Evolutionary conservation across 2,888 invertebrate genomes (phyloP), one percentile per base, ranked within the genome.

Genomic region (Epirrhoe alternata): DNA sequence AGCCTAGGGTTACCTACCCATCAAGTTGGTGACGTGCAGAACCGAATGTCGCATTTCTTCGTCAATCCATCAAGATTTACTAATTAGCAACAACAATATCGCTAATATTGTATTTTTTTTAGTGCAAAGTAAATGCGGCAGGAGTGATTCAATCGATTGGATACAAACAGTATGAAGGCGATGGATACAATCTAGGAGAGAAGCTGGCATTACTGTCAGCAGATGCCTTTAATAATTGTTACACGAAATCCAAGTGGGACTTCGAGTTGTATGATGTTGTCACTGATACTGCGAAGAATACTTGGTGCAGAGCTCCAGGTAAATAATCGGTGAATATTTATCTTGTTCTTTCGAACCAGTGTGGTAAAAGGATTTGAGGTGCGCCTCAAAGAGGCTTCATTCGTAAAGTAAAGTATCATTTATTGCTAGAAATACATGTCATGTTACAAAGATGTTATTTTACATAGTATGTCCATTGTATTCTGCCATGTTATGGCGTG

Each of bases 91-190:
- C 8, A 12, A 0, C 33, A 33, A 0, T 7, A 33, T 7, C 33
- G 7, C 6, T 33, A 7, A 7, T 33, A 10, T 7, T 5, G 4
- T 2, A 1, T 12, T 47, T 16, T 6, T 51, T 59, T 4, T 45
- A 61, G 60, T 42, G 38, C 2, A 3, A 52, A 1, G 79, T 85
- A 0, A 83, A 93, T 71, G 86, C 87, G 35, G 73, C 82, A 6
- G 94, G 94, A 8, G 82, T 80, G 14, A 92, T 94, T 33, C 90
- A 94, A 53, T 87, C 89, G 50, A 71, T 95, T 16, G 86, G 94
- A 52, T 83, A 88, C n/a, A 79, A 79, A 1, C 71, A 92, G 5
- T 92, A 89, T 68, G 85, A 87, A 74, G 94, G 94, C 68, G 83
- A 87, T 72, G 94, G 94, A 0, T 83, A 80, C 58, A 69, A 73